Percentiles rank a stretch among this genome's conserved stretches.
phyloP scores from a whole-genome alignment of 2,797 vertebrate species.

The Silurus aristotelis region DNA sequence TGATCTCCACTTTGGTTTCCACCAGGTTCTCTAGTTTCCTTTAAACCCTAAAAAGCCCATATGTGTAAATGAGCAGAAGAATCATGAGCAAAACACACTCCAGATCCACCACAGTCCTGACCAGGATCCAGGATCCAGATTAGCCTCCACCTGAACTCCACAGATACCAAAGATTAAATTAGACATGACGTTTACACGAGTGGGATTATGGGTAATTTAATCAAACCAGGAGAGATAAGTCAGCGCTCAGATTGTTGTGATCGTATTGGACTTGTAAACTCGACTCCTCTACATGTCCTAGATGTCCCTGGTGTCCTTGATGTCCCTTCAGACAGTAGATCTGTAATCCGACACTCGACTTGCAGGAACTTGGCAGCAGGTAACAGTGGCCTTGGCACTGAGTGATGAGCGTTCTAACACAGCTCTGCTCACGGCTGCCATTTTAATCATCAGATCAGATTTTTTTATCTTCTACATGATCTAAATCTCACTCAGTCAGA shows the following conservation, averaged over 20 bases:
- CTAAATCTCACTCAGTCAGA: background rate
- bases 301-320: background rate
- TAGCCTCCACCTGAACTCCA: background rate
- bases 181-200: background rate
- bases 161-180: background rate
- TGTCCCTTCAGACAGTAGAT: constrained; percentile 24
- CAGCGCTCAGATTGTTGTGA: background rate
- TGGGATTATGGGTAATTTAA: background rate
- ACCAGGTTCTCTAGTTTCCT: background rate
- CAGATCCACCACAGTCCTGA: background rate
- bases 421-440: background rate
- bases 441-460: constrained; percentile 35
- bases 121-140: background rate
- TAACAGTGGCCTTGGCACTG: background rate
- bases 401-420: constrained; percentile 4
- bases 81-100: background rate
- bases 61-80: background rate
- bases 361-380: background rate
- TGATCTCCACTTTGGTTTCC: background rate
- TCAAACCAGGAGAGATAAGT: constrained; percentile 1
- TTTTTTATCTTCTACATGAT: background rate
- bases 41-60: background rate
- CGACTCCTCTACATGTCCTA: background rate
- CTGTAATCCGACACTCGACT: constrained; percentile 21
- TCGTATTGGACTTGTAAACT: background rate